Evolutionary conservation across 2,888 invertebrate genomes (phyloP).

Genomic region (Acheta domesticus): DNA sequence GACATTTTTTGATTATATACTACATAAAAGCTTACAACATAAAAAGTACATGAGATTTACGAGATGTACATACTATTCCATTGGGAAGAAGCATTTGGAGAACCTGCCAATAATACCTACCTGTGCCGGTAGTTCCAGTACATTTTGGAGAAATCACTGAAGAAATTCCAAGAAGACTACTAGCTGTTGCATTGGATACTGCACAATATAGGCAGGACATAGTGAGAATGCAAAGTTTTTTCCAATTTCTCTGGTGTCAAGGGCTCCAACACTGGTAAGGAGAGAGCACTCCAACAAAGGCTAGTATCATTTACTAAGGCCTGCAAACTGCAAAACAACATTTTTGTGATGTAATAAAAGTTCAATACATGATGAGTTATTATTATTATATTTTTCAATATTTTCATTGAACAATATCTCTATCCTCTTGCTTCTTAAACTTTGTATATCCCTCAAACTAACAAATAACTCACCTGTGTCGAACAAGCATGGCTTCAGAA

Average conservation of each 20-base stretch:
- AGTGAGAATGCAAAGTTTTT: conserved; percentile 75
- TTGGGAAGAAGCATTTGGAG: no score
- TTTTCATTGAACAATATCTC: neutral
- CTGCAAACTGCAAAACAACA: conserved; percentile 58
- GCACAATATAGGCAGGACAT: conserved; percentile 73
- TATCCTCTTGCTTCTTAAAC: neutral
- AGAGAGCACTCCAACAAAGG: conserved; percentile 77
- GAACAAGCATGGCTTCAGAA: conserved; percentile 70
- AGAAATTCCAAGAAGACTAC: conserved; percentile 41
- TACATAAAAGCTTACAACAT: no score
- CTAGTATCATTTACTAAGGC: conserved; percentile 79
- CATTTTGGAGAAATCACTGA: conserved; percentile 58
- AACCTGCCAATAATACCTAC: conserved; percentile 24
- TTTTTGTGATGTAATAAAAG: no score
- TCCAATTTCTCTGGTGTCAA: conserved; percentile 78
- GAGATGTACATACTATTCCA: no score
- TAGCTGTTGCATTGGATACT: conserved; percentile 43
- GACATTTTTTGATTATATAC: no score
- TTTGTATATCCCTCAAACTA: neutral
- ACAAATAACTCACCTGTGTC: conserved; percentile 54
- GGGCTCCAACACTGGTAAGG: conserved; percentile 84
- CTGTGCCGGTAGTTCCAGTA: conserved; percentile 37
- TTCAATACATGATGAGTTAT: no score
- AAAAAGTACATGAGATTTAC: no score
- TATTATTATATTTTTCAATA: neutral